Base-by-base conservation (phyloP, 2,888 invertebrate genomes). In the Crepidodera aurea region DNA sequence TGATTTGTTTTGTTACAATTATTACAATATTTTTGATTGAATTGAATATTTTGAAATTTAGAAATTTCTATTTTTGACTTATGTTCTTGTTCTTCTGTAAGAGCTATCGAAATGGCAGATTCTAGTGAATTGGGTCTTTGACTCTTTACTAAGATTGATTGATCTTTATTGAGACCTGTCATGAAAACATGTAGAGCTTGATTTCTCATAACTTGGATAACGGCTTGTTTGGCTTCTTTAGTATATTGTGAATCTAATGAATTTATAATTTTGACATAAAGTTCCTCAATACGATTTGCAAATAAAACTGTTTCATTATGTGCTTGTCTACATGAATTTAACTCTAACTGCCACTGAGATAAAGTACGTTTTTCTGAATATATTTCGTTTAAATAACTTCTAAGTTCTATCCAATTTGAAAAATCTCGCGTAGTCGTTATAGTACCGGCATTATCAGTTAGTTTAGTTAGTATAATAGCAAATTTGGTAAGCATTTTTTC, bases 331-430 rank as follows among this genome's bases (percentile, higher is more conserved):
- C 71, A 74, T 10, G 71, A 71, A 60, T 71, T 71, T 51, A 75
- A 50, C 63, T 75, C 72, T 19, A 73, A 42, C 66, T 75, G 74
- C 71, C 72, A 74, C 64, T 75, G 74, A n/a, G 66, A 69, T 12
- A 67, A 57, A 1, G 73, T 69, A 13, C 74, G 40, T 66, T 69
- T 71, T 56, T 74, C 74, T 44, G 68, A 67, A 46, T 68, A 67
- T 10, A 22, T 42, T 10, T 61, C 65, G 8, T 6, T 22, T 13
- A 46, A 12, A 46, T 46, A n/a, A n/a, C 1, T 5, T 46, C 50
- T 60, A 7, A 60, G 27, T 27, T 37, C 37, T 6, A 16, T 8
- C 72, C 70, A 72, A 59, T 58, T 56, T 10, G n/a, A 32, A 44
- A 71, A 72, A 1, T 25, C 18, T 27, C 70, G 53, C 42, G 64